A percentile compares a stretch with the other conserved stretches of the same genome.
Conservation (phyloP, 2,888 invertebrate species). For the Didymodactylos carnosus region DNA sequence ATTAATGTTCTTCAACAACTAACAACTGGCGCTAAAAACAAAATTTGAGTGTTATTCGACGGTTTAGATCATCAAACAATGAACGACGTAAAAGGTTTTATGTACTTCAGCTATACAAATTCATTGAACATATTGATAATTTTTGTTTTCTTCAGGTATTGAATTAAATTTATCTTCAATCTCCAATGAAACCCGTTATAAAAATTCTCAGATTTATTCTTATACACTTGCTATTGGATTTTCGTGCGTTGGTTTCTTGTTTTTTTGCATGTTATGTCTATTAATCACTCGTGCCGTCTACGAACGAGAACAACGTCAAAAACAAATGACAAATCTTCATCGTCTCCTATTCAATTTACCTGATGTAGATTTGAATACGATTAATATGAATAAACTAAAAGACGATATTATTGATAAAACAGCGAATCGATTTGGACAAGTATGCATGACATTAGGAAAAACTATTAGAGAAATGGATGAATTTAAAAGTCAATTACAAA, state of each 20-base stretch:
- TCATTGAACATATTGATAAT: no score
- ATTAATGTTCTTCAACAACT: no score
- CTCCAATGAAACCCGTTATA: no score
- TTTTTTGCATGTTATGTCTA: background rate
- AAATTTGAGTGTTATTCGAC: no score
- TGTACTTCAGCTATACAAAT: no score
- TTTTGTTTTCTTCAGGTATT: no score
- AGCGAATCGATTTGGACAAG: background rate
- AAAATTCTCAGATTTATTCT: background rate
- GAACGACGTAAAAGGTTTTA: no score
- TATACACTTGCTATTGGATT: background rate
- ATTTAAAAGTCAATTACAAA: background rate
- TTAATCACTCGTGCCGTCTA: background rate
- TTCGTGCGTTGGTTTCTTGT: background rate
- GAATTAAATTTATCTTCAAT: no score
- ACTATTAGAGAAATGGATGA: background rate
- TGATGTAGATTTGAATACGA: background rate
- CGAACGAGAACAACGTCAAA: background rate
- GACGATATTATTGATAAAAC: background rate
- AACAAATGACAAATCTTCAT: background rate
- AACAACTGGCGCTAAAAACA: no score
- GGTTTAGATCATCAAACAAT: no score
- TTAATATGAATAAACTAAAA: background rate
- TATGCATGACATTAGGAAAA: background rate
- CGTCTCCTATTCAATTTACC: background rate